Percentiles rank a stretch among this genome's conserved stretches.
Evolutionary conservation across 2,888 invertebrate genomes (phyloP).

Genomic region (Drosophila tripunctata): DNA sequence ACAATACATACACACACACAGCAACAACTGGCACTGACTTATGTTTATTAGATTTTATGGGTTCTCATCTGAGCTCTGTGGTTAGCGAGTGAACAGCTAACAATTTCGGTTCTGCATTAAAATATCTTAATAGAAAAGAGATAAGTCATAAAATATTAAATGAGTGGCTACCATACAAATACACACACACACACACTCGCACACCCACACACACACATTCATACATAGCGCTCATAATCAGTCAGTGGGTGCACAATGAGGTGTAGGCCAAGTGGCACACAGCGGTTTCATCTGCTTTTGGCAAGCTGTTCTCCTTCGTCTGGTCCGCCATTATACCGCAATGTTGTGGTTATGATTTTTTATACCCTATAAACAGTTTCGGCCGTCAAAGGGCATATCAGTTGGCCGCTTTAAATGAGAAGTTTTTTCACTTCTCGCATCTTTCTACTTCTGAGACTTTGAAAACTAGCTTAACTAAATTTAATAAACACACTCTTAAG

Average conservation of each 20-base stretch:
- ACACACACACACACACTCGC: slow-evolving; percentile 12
- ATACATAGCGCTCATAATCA: slow-evolving; percentile 48
- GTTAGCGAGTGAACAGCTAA: slow-evolving; percentile 43
- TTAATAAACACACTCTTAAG: too few species aligned
- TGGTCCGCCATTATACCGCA: slow-evolving; percentile 47
- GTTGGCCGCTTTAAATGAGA: too few species aligned
- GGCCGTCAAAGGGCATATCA: too few species aligned
- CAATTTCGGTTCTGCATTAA: slow-evolving; percentile 50
- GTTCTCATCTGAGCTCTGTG: slow-evolving; percentile 42
- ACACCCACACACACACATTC: background rate
- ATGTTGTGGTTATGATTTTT: slow-evolving; percentile 60
- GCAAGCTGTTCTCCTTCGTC: slow-evolving; percentile 35
- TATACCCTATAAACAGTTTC: slow-evolving; percentile 9
- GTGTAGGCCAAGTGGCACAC: slow-evolving; percentile 34
- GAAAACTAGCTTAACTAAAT: too few species aligned
- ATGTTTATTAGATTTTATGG: slow-evolving; percentile 74
- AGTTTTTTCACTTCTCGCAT: too few species aligned
- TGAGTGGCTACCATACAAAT: slow-evolving; percentile 51
- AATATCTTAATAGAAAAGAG: slow-evolving; percentile 78
- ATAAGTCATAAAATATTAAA: slow-evolving; percentile 76
- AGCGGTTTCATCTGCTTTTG: slow-evolving; percentile 57
- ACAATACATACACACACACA: slow-evolving; percentile 32
- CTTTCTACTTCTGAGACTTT: too few species aligned
- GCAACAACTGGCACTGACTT: slow-evolving; percentile 44
- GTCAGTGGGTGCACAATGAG: slow-evolving; percentile 32